Evolutionary conservation across 2,113 vertebrate species (phyloP), one percentile per base, ranked within the genome.

Genomic region (Sturnira hondurensis): DNA sequence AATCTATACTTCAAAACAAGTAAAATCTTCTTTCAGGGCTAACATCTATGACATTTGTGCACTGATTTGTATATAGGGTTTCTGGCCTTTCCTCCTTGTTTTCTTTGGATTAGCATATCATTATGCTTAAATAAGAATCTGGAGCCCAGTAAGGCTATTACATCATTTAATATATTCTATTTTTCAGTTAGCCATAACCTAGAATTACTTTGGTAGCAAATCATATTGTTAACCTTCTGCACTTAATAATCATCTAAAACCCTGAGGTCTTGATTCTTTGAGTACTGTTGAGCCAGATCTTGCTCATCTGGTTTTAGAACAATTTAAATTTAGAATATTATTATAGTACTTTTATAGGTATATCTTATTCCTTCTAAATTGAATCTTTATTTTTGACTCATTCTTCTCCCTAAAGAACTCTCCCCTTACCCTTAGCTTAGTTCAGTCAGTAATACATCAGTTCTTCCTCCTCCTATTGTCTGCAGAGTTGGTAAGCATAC

Each of bases 381-480:
- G 15, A 95, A 20, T 94, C 61, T 94, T 96, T 36, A 67, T 95
- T 93, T 93, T 95, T 96, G 56, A 43, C 26, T 93, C 12, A 28
- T 58, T 94, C 65, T 77, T 92, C 5, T 86, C 45, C 45, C 31
- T 56, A 26, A 83, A 81, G 87, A 81, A 36, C 36, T 50, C 15
- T 22, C 28, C 33, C 22, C 24, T 45, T 15, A 14, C 38, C 56
- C 67, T n/a, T 5, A 77, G 19, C 26, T 91, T 86, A 89, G 28
- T 94, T 91, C 19, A 73, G 3, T 89, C n/a, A 43, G 24, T 89
- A 86, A 81, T 89, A 9, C 33, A 65, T 31, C n/a, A 86, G 31
- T 82, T 88, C 31, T 86, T 86, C 41, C 28, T 82, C 33, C 12
- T 90, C 7, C 33, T 93, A 0, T 80, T 73, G 38, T 92, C 26